phyloP scores from a whole-genome alignment of 2,888 invertebrate species.

The Caenorhabditis virilis region DNA sequence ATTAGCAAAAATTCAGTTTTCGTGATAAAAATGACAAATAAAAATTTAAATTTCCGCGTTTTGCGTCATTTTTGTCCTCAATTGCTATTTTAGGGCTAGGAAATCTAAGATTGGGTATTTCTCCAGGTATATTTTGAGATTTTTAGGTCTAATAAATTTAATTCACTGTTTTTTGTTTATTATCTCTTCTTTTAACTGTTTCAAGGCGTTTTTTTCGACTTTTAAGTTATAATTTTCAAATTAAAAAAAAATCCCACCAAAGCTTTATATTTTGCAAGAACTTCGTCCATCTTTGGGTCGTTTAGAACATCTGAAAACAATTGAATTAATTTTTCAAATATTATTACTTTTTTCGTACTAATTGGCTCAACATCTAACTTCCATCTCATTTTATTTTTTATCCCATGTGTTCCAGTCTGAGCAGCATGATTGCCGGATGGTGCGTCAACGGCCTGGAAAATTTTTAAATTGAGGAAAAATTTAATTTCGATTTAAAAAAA shows the following conservation, averaged over 20 bases:
- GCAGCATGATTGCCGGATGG: constrained; percentile 13
- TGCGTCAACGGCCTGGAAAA: constrained; percentile 12
- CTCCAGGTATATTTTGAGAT: no score
- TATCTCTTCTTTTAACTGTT: neutral
- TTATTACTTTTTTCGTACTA: constrained; percentile 2
- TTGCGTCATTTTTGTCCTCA: no score
- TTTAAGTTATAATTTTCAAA: neutral
- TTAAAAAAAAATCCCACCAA: neutral
- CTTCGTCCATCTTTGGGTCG: constrained; percentile 21
- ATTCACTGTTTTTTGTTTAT: no score
- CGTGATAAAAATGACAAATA: no score
- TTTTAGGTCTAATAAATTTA: no score
- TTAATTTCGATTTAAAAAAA: neutral
- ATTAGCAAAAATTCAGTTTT: no score
- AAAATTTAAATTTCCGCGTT: no score
- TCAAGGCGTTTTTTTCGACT: neutral
- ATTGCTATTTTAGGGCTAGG: no score
- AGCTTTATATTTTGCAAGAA: constrained; percentile 7
- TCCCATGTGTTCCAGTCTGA: constrained; percentile 15
- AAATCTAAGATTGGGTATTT: no score
- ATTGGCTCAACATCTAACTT: constrained; percentile 32
- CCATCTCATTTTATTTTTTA: constrained; percentile 32
- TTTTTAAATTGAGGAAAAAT: neutral
- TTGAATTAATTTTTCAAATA: neutral
- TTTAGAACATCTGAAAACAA: constrained; percentile 11